Conservation (phyloP, 2,113 vertebrate genomes). For the Etheostoma spectabile region DNA sequence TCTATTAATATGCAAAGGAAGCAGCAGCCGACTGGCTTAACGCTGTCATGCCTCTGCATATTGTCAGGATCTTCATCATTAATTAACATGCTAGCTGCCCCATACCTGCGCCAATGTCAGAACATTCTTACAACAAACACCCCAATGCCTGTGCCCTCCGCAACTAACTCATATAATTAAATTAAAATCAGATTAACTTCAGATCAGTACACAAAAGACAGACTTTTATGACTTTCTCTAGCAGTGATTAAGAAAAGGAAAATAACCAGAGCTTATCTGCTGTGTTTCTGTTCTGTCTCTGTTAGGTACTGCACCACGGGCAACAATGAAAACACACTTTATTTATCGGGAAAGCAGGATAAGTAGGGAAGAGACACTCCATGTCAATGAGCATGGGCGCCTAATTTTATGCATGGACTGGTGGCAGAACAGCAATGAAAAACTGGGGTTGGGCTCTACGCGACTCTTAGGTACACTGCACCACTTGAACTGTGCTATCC, state of each 20-base stretch:
- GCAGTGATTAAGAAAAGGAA: constrained; percentile 46
- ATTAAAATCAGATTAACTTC: constrained; percentile 89
- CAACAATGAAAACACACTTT: constrained; percentile 70
- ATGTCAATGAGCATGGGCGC: constrained; percentile 69
- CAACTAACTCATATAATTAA: constrained; percentile 85
- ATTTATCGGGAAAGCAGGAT: constrained; percentile 67
- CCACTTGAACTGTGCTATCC: constrained; percentile 76
- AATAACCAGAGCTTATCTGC: constrained; percentile 68
- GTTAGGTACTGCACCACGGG: constrained; percentile 57
- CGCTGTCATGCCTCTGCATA: constrained; percentile 90
- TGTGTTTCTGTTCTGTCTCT: constrained; percentile 58
- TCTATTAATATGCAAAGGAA: constrained; percentile 92
- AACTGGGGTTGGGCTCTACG: constrained; percentile 60
- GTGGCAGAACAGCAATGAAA: constrained; percentile 65
- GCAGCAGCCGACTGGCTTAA: constrained; percentile 89
- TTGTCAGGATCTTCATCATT: constrained; percentile 91
- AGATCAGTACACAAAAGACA: constrained; percentile 81
- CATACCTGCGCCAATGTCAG: constrained; percentile 90
- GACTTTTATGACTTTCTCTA: constrained; percentile 75
- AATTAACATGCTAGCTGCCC: constrained; percentile 90
- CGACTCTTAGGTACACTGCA: constrained; percentile 67
- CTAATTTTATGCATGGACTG: constrained; percentile 74
- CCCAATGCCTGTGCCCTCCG: constrained; percentile 83
- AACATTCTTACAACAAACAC: constrained; percentile 88
- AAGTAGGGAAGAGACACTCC: constrained; percentile 59